Conservation (phyloP, 1,140 invertebrate genomes). For the Formica exsecta region DNA sequence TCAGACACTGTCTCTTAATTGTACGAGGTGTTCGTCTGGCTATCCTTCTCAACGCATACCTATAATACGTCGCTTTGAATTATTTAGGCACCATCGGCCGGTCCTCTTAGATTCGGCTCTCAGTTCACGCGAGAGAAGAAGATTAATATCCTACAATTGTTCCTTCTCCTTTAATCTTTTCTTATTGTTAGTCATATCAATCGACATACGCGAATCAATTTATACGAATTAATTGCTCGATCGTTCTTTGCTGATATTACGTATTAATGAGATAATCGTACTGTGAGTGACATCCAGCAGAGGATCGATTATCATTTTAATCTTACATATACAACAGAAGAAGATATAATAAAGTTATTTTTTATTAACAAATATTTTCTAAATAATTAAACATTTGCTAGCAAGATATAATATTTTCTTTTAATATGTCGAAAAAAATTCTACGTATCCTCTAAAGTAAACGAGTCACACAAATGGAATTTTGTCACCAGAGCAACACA, state of each 20-base stretch:
- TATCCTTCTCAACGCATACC: slow-evolving; percentile 69
- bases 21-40: slow-evolving; percentile 72
- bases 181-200: neutral
- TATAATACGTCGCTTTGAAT: slow-evolving; percentile 71
- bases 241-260: neutral
- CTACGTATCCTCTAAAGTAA: neutral
- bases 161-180: slow-evolving; percentile 1
- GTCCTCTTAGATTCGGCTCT: slow-evolving; percentile 49
- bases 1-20: slow-evolving; percentile 76
- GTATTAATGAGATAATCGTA: neutral
- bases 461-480: slow-evolving; percentile 4
- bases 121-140: slow-evolving; percentile 41
- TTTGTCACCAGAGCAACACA: slow-evolving; percentile 20
- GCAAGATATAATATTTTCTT: neutral
- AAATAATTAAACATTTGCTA: neutral
- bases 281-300: neutral
- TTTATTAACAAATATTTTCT: neutral
- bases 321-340: neutral
- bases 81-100: slow-evolving; percentile 63
- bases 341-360: neutral
- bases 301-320: neutral
- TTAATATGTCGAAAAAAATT: neutral
- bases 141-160: neutral
- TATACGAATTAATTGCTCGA: neutral
- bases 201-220: neutral